Evolutionary conservation across 2,113 vertebrate species (phyloP), one percentile per base, ranked within the genome.

Genomic region (Halichoerus grypus): DNA sequence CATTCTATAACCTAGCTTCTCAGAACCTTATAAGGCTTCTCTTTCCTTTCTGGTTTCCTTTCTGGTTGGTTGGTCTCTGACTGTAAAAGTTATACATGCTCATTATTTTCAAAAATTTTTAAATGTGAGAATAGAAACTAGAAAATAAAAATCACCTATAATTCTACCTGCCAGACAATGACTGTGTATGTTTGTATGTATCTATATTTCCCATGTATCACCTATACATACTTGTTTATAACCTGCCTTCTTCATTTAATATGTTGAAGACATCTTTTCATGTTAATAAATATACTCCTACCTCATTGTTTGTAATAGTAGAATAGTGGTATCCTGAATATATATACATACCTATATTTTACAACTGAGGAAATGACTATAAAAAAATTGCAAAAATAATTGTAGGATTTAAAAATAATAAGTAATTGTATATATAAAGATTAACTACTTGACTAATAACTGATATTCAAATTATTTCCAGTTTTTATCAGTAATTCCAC

Each of bases 301-400:
- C 46, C 4, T 92, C n/a, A 89, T 83, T 86, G 89, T 57, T 92
- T 88, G 24, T 39, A 72, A 53, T 5, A 65, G 21, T 12, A 36
- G 6, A 94, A 85, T 42, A 69, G 28, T 91, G 49, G 39, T 74
- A 95, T 88, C 49, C 77, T 91, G 8, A 93, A 82, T 69, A 1
- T 26, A 46, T 59, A 86, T 36, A 65, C 6, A 96, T 10, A 63
- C 5, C 88, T 28, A 51, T 46, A 90, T 87, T 83, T 81, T 91
- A 95, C 3, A 89, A 88, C 3, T 53, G 13, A 94, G 28, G 26
- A 91, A 94, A 94, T 55, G 79, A 92, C 14, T 85, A 19, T 21
- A 93, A 97, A 97, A 97, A 57, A 90, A 90, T 42, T 88, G 6
- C 5, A 82, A 97, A 79, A 42, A 57, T 72, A 90, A 79, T 90